These are phyloP conservation scores for Halcyon leucocephala DNA, from an alignment of 2,797 vertebrate genomes.

Conservation along the genomic window DNA sequence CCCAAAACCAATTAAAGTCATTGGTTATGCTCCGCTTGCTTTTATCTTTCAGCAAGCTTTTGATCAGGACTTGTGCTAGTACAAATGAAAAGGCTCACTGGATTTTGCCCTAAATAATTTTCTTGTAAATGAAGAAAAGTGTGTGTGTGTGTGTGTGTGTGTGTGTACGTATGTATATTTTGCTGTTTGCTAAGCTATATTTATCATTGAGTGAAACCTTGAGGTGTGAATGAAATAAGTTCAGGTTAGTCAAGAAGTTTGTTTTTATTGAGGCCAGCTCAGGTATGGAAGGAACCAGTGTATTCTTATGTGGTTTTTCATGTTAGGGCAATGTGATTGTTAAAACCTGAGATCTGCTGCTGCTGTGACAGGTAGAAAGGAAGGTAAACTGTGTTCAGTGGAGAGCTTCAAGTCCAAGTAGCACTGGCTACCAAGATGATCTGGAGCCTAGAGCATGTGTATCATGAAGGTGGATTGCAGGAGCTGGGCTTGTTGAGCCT, in stretches of 20 bases:
- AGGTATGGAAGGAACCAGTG: background rate
- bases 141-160: background rate
- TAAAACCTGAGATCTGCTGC: background rate
- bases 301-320: background rate
- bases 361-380: background rate
- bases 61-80: background rate
- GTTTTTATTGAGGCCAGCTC: background rate
- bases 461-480: rapidly evolving
- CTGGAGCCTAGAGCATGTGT: background rate
- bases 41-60: background rate
- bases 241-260: background rate
- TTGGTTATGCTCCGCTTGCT: background rate
- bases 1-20: background rate
- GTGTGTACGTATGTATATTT: background rate
- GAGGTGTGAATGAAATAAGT: background rate
- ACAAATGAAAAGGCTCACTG: background rate
- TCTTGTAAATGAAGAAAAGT: background rate
- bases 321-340: background rate
- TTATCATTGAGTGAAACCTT: background rate
- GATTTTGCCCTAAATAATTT: background rate
- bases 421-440: too few species aligned
- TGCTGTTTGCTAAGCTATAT: background rate
- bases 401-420: background rate
- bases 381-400: background rate
- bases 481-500: background rate